Evolutionary conservation across 2,888 invertebrate species (phyloP).

Genomic region (Heteromyza rotundicornis): DNA sequence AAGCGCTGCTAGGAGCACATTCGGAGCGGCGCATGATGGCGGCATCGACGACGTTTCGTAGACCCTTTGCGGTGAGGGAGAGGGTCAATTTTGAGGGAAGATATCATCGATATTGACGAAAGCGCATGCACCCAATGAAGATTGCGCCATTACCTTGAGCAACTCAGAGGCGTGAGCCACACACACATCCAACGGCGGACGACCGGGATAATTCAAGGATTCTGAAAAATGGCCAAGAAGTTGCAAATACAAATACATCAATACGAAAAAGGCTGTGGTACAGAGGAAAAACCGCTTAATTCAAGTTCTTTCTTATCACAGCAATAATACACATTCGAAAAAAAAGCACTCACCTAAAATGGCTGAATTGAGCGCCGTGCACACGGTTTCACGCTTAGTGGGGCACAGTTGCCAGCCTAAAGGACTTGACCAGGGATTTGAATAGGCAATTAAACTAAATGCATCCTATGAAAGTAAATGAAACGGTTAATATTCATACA

Average conservation of each 20-base stretch:
- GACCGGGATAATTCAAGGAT: slow-evolving; percentile 86
- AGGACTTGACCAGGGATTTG: slow-evolving; percentile 97
- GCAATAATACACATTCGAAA: not conserved
- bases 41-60: slow-evolving; percentile 48
- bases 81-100: slow-evolving; percentile 65
- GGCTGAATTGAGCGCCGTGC: slow-evolving; percentile 95
- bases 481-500: slow-evolving; percentile 1
- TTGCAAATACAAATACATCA: too few species aligned
- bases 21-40: slow-evolving; percentile 39
- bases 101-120: slow-evolving; percentile 90
- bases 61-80: slow-evolving; percentile 55
- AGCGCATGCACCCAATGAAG: slow-evolving; percentile 91
- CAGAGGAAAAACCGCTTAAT: not conserved
- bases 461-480: slow-evolving; percentile 74
- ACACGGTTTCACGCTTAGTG: slow-evolving; percentile 91
- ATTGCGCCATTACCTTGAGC: slow-evolving; percentile 86
- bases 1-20: slow-evolving; percentile 43
- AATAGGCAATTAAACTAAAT: slow-evolving; percentile 96
- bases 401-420: slow-evolving; percentile 96
- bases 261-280: slow-evolving; percentile 5
- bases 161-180: slow-evolving; percentile 89
- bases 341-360: too few species aligned
- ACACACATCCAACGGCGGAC: slow-evolving; percentile 91
- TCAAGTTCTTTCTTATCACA: slow-evolving; percentile 51
- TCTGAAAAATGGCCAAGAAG: too few species aligned